These are phyloP conservation scores for Tetramorium parvispinum DNA, from an alignment of 1,140 invertebrate species.

Conservation along the genomic window DNA sequence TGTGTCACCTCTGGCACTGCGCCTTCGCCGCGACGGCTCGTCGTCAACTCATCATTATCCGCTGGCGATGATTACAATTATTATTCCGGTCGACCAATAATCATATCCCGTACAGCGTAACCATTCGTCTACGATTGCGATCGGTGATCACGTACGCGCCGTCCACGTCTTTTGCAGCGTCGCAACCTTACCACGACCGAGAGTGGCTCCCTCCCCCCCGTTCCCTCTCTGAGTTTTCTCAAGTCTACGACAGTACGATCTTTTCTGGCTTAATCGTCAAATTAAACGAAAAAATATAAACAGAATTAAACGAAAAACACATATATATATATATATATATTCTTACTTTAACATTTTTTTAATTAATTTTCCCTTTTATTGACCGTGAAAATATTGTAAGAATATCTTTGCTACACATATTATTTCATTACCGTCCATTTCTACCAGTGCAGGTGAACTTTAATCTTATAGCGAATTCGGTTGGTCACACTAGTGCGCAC, in stretches of 20 bases:
- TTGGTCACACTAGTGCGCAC: too few species aligned
- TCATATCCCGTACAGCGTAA: constrained; percentile 80
- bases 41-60: constrained; percentile 75
- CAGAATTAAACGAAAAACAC: neutral
- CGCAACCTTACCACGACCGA: constrained; percentile 8
- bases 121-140: constrained; percentile 75
- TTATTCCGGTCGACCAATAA: constrained; percentile 82
- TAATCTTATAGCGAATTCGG: too few species aligned
- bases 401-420: neutral
- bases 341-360: neutral
- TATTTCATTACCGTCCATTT: neutral
- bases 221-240: neutral
- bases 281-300: neutral
- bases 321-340: too few species aligned
- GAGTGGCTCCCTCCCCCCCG: neutral
- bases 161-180: constrained; percentile 51
- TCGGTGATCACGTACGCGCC: constrained; percentile 78
- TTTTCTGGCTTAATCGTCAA: neutral
- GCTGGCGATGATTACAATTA: constrained; percentile 81
- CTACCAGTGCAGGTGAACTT: too few species aligned
- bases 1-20: constrained; percentile 68
- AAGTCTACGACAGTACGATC: neutral
- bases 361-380: neutral
- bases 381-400: neutral
- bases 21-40: constrained; percentile 19